Conservation (phyloP, 2,888 invertebrate species). For the Coecobrya sp. region DNA sequence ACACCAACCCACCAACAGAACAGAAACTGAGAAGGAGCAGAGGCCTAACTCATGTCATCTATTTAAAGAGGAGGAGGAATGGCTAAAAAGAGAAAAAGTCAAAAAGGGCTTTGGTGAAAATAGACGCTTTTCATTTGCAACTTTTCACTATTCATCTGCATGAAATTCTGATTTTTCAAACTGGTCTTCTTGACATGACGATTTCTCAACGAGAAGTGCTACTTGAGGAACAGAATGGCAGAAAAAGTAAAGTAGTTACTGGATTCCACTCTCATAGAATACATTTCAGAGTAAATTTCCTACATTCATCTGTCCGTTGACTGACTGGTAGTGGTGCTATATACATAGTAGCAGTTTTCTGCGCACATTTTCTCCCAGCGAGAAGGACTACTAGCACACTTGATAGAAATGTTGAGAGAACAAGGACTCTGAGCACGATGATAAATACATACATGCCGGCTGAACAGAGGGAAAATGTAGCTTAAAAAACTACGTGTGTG, state of each 20-base stretch:
- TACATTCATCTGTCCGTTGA: neutral
- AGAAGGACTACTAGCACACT: slow-evolving; percentile 22
- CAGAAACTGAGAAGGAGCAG: slow-evolving; percentile 5
- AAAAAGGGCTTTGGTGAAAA: slow-evolving; percentile 60
- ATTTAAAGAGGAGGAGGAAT: slow-evolving; percentile 43
- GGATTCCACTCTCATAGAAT: neutral
- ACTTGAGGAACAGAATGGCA: slow-evolving; percentile 36
- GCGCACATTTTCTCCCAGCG: neutral
- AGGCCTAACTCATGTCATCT: slow-evolving; percentile 48
- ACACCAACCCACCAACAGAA: neutral
- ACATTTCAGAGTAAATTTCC: neutral
- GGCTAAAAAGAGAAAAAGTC: slow-evolving; percentile 48
- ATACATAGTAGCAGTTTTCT: too few relatives aligned
- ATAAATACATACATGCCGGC: neutral
- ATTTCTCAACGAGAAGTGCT: slow-evolving; percentile 78
- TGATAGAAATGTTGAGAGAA: slow-evolving; percentile 50
- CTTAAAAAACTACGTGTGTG: slow-evolving; percentile 12
- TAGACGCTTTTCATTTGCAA: slow-evolving; percentile 84
- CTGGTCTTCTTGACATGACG: slow-evolving; percentile 82
- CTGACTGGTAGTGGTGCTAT: neutral
- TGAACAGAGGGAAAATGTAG: neutral
- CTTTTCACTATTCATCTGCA: slow-evolving; percentile 85
- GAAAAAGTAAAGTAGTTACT: slow-evolving; percentile 28
- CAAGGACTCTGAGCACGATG: neutral
- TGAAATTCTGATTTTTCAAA: slow-evolving; percentile 85